These are phyloP conservation scores for Listronotus oregonensis DNA, from an alignment of 1,140 invertebrate genomes.

Conservation along the genomic window DNA sequence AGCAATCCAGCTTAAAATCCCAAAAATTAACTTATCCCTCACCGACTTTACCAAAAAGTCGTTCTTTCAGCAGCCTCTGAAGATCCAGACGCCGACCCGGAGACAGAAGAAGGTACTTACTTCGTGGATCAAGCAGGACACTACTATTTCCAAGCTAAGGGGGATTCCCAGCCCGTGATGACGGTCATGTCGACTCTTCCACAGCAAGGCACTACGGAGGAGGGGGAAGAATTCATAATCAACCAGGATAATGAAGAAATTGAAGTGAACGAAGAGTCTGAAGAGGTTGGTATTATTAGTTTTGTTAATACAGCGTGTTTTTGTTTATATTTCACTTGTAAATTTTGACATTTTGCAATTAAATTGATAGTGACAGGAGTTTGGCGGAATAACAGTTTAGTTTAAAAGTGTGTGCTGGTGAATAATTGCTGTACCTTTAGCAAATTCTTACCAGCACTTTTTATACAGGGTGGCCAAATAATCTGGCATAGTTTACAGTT, in stretches of 20 bases:
- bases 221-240: conserved; percentile 54
- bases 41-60: conserved; percentile 26
- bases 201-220: conserved; percentile 50
- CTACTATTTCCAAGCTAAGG: conserved; percentile 75
- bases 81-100: conserved; percentile 60
- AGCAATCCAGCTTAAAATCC: too few species aligned
- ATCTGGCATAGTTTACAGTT: too few species aligned
- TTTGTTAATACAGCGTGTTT: neutral
- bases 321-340: neutral
- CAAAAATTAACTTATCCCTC: too few species aligned
- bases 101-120: conserved; percentile 68
- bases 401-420: conserved; percentile 10
- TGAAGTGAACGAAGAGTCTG: conserved; percentile 47
- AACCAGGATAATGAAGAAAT: conserved; percentile 61
- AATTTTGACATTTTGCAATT: conserved; percentile 19
- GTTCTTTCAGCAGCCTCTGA: conserved; percentile 3
- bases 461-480: too few species aligned
- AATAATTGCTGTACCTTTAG: too few species aligned
- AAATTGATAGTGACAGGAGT: neutral
- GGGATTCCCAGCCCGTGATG: conserved; percentile 67
- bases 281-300: conserved; percentile 28
- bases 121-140: conserved; percentile 78
- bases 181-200: conserved; percentile 57
- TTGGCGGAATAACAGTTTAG: too few species aligned
- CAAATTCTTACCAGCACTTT: too few species aligned